These are phyloP conservation scores for Athripsodes cinereus DNA, from an alignment of 2,888 invertebrate species.

Conservation along the genomic window DNA sequence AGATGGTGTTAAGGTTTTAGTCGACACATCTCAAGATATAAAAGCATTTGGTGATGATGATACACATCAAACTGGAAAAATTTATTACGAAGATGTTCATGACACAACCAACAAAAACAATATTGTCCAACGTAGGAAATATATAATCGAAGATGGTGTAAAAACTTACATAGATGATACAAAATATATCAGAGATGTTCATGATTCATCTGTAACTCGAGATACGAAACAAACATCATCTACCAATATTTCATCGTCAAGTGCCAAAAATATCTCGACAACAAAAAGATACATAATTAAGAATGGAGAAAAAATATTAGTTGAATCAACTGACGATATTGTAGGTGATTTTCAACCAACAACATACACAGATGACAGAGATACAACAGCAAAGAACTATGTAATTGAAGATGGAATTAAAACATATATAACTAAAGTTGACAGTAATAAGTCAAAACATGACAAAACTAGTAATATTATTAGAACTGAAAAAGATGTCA, in stretches of 20 bases:
- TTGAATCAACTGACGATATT: slow-evolving; percentile 6
- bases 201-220: background rate
- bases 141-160: slow-evolving; percentile 23
- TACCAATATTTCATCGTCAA: too few species aligned
- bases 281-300: slow-evolving; percentile 13
- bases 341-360: background rate
- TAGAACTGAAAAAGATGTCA: background rate
- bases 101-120: background rate
- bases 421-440: slow-evolving; percentile 7
- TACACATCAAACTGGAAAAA: slow-evolving; percentile 2
- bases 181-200: background rate
- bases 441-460: background rate
- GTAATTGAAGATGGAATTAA: slow-evolving; percentile 20
- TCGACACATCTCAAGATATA: background rate
- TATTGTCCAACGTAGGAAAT: slow-evolving; percentile 6
- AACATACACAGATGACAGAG: background rate
- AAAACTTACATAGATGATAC: slow-evolving; percentile 9
- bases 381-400: slow-evolving; percentile 6
- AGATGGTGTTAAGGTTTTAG: slow-evolving; percentile 2
- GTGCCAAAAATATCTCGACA: background rate
- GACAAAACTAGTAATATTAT: background rate
- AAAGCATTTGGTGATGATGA: background rate
- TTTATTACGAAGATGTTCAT: slow-evolving; percentile 11
- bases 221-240: background rate
- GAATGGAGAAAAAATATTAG: slow-evolving; percentile 15